These are phyloP conservation scores for Sebastes taczanowskii DNA, from an alignment of 2,797 vertebrate species.

Conservation along the genomic window DNA sequence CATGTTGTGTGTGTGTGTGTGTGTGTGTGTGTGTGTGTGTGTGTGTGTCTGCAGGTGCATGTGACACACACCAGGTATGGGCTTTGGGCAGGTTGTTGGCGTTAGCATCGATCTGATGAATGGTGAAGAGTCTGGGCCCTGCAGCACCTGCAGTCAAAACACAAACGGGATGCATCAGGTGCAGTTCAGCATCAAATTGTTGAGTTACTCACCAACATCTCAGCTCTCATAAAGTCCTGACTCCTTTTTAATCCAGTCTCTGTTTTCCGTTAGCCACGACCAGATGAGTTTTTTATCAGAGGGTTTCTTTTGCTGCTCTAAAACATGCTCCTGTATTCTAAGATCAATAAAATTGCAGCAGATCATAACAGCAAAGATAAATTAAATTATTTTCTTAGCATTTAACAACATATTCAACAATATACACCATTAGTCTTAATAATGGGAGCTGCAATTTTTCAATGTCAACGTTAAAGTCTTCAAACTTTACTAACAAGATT, in stretches of 20 bases:
- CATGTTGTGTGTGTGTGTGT: background rate
- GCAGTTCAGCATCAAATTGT: background rate
- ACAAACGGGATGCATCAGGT: slow-evolving; percentile 1
- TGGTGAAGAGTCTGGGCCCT: slow-evolving; percentile 95
- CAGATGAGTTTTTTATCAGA: background rate
- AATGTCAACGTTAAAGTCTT: background rate
- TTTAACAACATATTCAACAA: background rate
- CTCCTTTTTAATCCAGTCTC: background rate
- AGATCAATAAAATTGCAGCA: rapidly evolving
- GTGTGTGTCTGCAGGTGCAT: background rate
- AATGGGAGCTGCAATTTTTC: background rate
- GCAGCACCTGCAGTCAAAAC: slow-evolving; percentile 87
- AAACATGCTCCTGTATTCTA: background rate
- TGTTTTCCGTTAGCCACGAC: background rate
- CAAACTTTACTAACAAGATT: background rate
- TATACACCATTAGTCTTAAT: background rate
- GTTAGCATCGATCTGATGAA: slow-evolving; percentile 97
- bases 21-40: too few relatives aligned
- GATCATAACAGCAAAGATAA: background rate
- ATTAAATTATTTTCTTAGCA: background rate
- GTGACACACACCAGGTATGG: slow-evolving; percentile 90
- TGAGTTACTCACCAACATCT: background rate
- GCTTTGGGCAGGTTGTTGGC: slow-evolving; percentile 97
- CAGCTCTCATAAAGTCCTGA: background rate
- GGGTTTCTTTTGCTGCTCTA: background rate